phyloP scores from a whole-genome alignment of 1,140 invertebrate species.

The Lepidurus apus region DNA sequence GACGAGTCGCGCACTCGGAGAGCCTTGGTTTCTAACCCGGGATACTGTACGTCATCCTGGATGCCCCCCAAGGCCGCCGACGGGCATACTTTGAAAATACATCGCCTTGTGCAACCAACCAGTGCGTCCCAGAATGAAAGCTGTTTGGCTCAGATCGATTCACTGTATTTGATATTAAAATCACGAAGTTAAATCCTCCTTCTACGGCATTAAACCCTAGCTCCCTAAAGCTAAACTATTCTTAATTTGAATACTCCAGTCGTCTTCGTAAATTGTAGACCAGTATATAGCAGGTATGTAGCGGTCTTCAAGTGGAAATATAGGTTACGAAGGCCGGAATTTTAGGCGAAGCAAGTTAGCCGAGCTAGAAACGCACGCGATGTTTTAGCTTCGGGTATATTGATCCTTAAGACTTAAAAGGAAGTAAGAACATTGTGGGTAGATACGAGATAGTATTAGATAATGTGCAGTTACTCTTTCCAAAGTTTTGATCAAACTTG shows the following conservation, averaged over 20 bases:
- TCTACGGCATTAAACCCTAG: no score
- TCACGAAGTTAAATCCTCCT: neutral
- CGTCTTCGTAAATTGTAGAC: neutral
- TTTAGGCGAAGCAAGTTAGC: neutral
- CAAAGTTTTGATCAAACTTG: no score
- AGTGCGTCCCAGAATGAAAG: neutral
- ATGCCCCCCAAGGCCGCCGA: slow-evolving; percentile 9
- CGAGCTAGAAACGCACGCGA: slow-evolving; percentile 3
- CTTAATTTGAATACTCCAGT: no score
- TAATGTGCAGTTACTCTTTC: no score
- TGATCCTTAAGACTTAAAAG: neutral
- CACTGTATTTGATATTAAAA: neutral
- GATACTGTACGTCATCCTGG: neutral
- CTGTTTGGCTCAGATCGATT: neutral
- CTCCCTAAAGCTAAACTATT: no score
- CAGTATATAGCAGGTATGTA: neutral
- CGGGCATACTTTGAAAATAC: neutral
- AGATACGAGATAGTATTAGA: no score
- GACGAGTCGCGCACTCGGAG: neutral
- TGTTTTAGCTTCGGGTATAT: neutral
- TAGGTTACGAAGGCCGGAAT: neutral
- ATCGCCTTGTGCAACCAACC: neutral
- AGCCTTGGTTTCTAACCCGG: slow-evolving; percentile 10
- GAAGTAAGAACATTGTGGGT: no score
- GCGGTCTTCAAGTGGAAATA: neutral